Conservation (phyloP, 2,113 vertebrate species). For the Rhodinocichla rosea region DNA sequence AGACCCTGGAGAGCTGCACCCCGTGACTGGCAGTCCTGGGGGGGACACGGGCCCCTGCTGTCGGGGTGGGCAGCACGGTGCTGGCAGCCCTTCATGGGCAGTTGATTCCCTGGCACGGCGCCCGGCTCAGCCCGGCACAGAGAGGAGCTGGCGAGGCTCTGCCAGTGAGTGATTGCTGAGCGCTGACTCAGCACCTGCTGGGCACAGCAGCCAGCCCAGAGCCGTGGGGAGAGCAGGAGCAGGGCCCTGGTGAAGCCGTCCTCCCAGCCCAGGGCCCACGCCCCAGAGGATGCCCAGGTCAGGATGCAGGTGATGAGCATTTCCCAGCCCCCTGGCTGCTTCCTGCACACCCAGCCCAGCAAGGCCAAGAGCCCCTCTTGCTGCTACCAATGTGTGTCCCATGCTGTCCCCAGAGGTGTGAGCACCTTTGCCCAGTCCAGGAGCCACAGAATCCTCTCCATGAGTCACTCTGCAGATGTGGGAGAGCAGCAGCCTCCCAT, state of each 20-base stretch:
- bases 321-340: rapidly evolving
- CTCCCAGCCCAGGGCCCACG: neutral
- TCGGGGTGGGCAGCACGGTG: rapidly evolving
- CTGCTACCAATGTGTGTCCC: rapidly evolving
- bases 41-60: neutral
- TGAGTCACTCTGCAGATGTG: neutral
- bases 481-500: neutral
- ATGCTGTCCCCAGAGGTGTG: neutral
- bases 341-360: rapidly evolving
- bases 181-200: neutral
- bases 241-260: rapidly evolving
- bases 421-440: neutral
- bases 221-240: neutral
- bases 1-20: rapidly evolving
- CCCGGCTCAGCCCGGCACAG: neutral
- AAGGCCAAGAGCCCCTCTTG: neutral
- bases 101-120: neutral
- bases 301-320: neutral
- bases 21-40: rapidly evolving
- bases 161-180: neutral
- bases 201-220: neutral
- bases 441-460: neutral
- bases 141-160: neutral
- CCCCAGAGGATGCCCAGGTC: neutral
- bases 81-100: neutral